Base-by-base conservation (phyloP, 1,140 invertebrate genomes). In the Polypedilum vanderplanki region DNA sequence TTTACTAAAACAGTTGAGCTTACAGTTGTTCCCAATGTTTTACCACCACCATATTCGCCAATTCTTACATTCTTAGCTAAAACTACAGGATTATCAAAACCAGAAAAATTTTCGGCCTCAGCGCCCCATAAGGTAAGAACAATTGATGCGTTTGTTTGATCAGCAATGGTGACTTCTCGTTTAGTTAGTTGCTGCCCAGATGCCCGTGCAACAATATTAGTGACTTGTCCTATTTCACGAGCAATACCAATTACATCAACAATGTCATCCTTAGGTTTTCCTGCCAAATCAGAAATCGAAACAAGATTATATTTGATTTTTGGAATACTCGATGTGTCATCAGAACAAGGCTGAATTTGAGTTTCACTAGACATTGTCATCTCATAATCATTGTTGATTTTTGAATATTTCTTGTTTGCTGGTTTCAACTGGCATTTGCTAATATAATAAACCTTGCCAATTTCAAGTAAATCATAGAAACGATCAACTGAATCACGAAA, bases 321-420 rank as follows among this genome's bases (percentile, higher is more conserved):
- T 1, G 96, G 96, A 78, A 98, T 88, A 12, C 86, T 82, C 1
- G 81, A 79, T 17, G 81, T 79, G 67, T 89, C 87, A 9, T 89
- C 90, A 75, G 89, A 86, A 78, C 91, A 94, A 74, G 87, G 86
- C 46, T 89, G 85, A 7, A 97, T 86, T 77, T 91, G 85, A 0
- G 94, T 92, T 41, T 98, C 93, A 18, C 85, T 83, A n/a, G 85
- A 90, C 78, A 99, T 90, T 0, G 93, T 93, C 89, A 99, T 93
- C 81, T 99, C 98, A 80, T 98, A 99, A 81, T 98, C 95, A 83
- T 98, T 96, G 73, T 95, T 93, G 10, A 97, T 81, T 65, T 84
- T 88, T 15, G 87, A 88, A 80, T 89, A 99, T 79, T 94, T 88
- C 81, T 97, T 98, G 81, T 99, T 98, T 0, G 97, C 96, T 17